Percentiles rank a stretch among this genome's conserved stretches.
Evolutionary conservation across 2,888 invertebrate genomes (phyloP).

Genomic region (Caradrina clavipalpis): DNA sequence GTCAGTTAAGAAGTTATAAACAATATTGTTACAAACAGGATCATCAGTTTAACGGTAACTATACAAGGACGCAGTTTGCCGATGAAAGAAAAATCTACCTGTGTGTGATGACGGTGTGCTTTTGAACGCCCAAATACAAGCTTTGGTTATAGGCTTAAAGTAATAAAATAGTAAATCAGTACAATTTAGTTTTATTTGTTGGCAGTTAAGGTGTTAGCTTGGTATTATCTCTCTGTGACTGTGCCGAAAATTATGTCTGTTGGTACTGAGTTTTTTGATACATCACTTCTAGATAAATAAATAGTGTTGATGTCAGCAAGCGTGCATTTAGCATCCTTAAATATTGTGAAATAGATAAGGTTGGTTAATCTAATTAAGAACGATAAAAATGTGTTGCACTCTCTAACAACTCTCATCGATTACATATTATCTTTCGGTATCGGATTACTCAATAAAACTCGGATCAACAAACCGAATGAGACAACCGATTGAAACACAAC

Average conservation of each 20-base stretch:
- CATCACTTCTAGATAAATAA: background rate
- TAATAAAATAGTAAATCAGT: slow-evolving; percentile 53
- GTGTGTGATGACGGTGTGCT: slow-evolving; percentile 58
- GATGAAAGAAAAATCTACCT: slow-evolving; percentile 76
- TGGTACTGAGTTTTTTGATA: slow-evolving; percentile 8
- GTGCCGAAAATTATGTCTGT: slow-evolving; percentile 13
- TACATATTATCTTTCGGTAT: slow-evolving; percentile 14
- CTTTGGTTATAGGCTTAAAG: slow-evolving; percentile 33
- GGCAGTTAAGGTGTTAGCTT: slow-evolving; percentile 12
- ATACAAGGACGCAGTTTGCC: slow-evolving; percentile 67
- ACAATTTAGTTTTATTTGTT: slow-evolving; percentile 32
- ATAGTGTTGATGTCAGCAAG: background rate
- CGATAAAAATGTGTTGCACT: slow-evolving; percentile 8
- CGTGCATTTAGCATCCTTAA: background rate
- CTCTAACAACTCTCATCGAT: slow-evolving; percentile 6
- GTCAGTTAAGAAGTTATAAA: slow-evolving; percentile 80
- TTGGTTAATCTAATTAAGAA: slow-evolving; percentile 3
- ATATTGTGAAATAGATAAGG: slow-evolving; percentile 10
- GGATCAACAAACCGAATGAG: slow-evolving; percentile 55
- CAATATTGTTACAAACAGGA: slow-evolving; percentile 80
- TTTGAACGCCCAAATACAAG: slow-evolving; percentile 49
- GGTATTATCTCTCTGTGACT: slow-evolving; percentile 12
- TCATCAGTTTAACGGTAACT: slow-evolving; percentile 85
- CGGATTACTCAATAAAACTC: slow-evolving; percentile 51
- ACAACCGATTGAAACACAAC: slow-evolving; percentile 55